Percentiles rank a stretch among this genome's conserved stretches.
Conservation (phyloP, 2,888 invertebrate genomes). For the Malacosoma neustria region DNA sequence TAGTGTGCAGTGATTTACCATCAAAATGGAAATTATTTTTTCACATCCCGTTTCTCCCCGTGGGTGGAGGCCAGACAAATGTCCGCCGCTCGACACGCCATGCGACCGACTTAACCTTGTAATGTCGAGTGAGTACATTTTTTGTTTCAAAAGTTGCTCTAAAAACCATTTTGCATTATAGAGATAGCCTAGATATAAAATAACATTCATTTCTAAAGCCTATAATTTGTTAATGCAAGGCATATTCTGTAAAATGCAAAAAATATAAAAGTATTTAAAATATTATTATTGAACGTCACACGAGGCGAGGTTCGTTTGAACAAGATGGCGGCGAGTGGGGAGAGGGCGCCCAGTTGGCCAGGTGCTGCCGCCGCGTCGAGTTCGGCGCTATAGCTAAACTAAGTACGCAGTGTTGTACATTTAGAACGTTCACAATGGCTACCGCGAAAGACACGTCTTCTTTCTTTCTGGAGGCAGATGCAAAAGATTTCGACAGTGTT, state of each 20-base stretch:
- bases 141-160: slow-evolving; percentile 29
- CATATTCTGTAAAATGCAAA: slow-evolving; percentile 22
- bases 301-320: slow-evolving; percentile 56
- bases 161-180: no score
- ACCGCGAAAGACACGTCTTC: slow-evolving; percentile 93
- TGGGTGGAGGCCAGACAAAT: slow-evolving; percentile 67
- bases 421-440: slow-evolving; percentile 83
- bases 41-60: slow-evolving; percentile 56
- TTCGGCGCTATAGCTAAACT: slow-evolving; percentile 74
- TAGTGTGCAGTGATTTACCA: slow-evolving; percentile 43
- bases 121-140: slow-evolving; percentile 62
- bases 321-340: slow-evolving; percentile 74
- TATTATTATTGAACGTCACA: slow-evolving; percentile 71
- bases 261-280: slow-evolving; percentile 42
- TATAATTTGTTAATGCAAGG: slow-evolving; percentile 16
- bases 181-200: slow-evolving; percentile 6
- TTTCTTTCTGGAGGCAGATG: slow-evolving; percentile 94
- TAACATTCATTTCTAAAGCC: slow-evolving; percentile 9
- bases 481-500: slow-evolving; percentile 90
- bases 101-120: slow-evolving; percentile 69
- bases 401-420: slow-evolving; percentile 74
- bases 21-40: slow-evolving; percentile 48
- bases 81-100: slow-evolving; percentile 61
- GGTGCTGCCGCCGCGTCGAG: slow-evolving; percentile 77
- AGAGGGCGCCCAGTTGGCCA: slow-evolving; percentile 73